These are phyloP conservation scores for Trachelus troglodyta DNA, from an alignment of 2,888 invertebrate species.

Conservation along the genomic window DNA sequence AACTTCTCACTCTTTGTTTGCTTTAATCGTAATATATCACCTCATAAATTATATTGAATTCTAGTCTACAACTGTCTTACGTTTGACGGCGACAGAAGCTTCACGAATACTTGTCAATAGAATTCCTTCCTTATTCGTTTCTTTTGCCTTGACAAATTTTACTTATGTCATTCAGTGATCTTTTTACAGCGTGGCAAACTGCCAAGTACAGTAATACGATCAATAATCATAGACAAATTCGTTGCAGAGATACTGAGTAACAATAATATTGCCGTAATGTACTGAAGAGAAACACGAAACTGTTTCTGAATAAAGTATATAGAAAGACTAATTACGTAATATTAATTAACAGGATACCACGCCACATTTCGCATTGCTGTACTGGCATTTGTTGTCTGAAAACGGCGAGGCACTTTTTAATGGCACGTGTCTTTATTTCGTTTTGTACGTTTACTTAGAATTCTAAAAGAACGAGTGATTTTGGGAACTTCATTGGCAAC, in stretches of 20 bases:
- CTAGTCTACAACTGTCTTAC: not conserved
- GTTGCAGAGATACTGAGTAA: not conserved
- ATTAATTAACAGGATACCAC: not conserved
- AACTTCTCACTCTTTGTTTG: not conserved
- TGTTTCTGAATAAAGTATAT: not conserved
- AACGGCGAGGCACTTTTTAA: not conserved
- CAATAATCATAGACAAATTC: not conserved
- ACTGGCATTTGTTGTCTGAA: not conserved
- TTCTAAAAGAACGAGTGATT: not conserved
- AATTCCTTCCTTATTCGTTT: not conserved
- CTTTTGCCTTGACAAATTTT: not conserved
- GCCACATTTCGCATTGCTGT: not conserved
- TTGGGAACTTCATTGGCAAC: not conserved
- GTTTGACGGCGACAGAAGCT: too few relatives aligned
- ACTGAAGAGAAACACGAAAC: not conserved
- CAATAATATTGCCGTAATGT: not conserved
- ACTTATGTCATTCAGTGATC: not conserved
- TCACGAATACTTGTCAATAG: not conserved
- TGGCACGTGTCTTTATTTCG: not conserved
- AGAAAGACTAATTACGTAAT: not conserved
- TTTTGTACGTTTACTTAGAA: not conserved
- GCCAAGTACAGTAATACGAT: not conserved
- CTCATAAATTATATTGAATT: not conserved
- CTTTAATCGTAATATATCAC: not conserved
- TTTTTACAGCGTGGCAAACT: not conserved